Evolutionary conservation across 2,888 invertebrate genomes (phyloP).

Genomic region (Cremastinae sp.): DNA sequence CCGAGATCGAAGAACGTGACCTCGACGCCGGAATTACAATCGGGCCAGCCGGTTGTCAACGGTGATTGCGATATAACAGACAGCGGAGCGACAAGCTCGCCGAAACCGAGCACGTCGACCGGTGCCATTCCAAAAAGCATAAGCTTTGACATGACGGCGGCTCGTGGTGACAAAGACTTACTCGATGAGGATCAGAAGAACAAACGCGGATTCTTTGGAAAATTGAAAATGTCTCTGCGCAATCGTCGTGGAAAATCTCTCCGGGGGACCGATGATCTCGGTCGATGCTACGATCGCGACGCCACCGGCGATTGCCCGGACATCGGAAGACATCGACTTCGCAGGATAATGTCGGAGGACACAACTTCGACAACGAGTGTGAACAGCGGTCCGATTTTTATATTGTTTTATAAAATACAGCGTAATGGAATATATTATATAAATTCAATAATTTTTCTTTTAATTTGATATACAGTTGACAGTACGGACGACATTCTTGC

Average conservation of each 20-base stretch:
- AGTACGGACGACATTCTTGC: slow-evolving; percentile 96
- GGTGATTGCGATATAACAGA: slow-evolving; percentile 69
- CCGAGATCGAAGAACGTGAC: slow-evolving; percentile 72
- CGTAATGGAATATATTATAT: too few relatives aligned
- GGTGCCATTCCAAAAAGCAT: slow-evolving; percentile 96
- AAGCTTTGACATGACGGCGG: slow-evolving; percentile 94
- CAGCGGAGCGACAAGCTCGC: slow-evolving; percentile 65
- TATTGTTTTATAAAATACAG: too few relatives aligned
- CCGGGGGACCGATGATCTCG: slow-evolving; percentile 78
- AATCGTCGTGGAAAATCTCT: slow-evolving; percentile 83
- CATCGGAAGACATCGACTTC: slow-evolving; percentile 72
- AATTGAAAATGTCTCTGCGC: slow-evolving; percentile 86
- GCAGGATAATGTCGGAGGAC: slow-evolving; percentile 79
- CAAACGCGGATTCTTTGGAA: slow-evolving; percentile 87
- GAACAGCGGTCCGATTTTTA: slow-evolving; percentile 67
- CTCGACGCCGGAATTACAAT: slow-evolving; percentile 67
- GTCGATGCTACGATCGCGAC: slow-evolving; percentile 75
- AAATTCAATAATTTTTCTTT: too few relatives aligned
- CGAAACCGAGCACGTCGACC: slow-evolving; percentile 84
- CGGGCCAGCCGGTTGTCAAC: slow-evolving; percentile 65
- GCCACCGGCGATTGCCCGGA: slow-evolving; percentile 68
- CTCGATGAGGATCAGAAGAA: slow-evolving; percentile 82
- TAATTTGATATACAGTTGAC: too few relatives aligned
- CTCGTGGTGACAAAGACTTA: slow-evolving; percentile 86
- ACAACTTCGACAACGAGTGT: slow-evolving; percentile 71